Conservation (phyloP, 2,888 invertebrate species). For the Melanotus villosus region DNA sequence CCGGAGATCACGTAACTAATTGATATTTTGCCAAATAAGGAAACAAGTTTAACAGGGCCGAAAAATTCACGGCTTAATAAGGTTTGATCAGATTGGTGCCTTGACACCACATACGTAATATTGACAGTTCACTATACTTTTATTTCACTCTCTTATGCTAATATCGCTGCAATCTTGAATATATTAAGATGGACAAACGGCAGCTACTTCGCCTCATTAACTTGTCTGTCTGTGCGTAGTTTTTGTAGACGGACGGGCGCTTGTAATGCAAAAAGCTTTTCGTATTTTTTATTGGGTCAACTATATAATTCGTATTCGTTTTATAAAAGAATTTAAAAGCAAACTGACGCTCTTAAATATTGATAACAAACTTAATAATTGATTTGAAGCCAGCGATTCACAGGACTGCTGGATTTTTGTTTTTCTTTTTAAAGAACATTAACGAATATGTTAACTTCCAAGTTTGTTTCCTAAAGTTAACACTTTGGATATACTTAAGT, state of each 20-base stretch:
- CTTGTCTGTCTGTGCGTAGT: constrained; percentile 2
- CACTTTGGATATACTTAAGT: too few species aligned
- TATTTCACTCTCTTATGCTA: not conserved
- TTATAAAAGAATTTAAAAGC: not conserved
- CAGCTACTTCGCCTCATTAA: not conserved
- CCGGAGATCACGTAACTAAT: constrained; percentile 20
- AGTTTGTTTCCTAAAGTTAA: too few species aligned
- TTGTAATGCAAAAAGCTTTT: not conserved
- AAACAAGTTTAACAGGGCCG: constrained; percentile 21
- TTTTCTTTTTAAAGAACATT: too few species aligned
- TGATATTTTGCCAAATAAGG: constrained; percentile 19
- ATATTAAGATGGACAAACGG: not conserved
- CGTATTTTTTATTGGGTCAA: not conserved
- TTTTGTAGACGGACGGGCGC: not conserved
- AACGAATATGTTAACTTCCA: too few species aligned
- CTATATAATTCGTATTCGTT: not conserved
- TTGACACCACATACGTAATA: constrained; percentile 17
- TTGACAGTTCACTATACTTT: constrained; percentile 3
- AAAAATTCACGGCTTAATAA: constrained; percentile 23
- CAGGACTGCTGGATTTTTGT: too few species aligned
- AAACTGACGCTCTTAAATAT: too few species aligned
- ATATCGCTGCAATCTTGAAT: not conserved
- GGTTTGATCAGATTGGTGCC: constrained; percentile 14
- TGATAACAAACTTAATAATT: too few species aligned
- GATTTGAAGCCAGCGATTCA: too few species aligned